A percentile compares a stretch with the other conserved stretches of the same genome.
phyloP scores from a whole-genome alignment of 2,888 invertebrate genomes.

The Pammene aurita region DNA sequence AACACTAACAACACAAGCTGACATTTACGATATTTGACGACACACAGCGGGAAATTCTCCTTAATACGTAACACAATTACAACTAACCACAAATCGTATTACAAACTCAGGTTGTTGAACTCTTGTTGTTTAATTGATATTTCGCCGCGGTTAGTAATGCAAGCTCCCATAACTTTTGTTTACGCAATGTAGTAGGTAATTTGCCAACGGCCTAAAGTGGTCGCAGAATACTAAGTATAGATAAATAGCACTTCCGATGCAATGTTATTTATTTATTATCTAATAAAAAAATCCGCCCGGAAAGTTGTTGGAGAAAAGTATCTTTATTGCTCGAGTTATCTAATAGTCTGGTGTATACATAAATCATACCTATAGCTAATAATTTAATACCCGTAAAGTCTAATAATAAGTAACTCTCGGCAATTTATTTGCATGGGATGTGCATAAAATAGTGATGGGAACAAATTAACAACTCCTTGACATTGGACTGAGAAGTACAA shows the following conservation, averaged over 20 bases:
- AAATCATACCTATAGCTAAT: background rate
- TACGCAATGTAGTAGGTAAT: slow-evolving; percentile 29
- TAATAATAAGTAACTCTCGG: no score
- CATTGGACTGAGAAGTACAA: background rate
- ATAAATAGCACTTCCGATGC: slow-evolving; percentile 26
- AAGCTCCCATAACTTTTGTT: slow-evolving; percentile 21
- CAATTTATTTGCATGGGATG: background rate
- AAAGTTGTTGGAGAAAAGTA: slow-evolving; percentile 15
- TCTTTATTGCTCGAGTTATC: slow-evolving; percentile 15
- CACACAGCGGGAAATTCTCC: slow-evolving; percentile 25
- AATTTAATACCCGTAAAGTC: background rate
- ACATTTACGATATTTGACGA: slow-evolving; percentile 34
- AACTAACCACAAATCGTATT: slow-evolving; percentile 32
- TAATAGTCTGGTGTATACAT: slow-evolving; percentile 12
- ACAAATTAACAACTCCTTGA: background rate
- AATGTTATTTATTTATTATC: slow-evolving; percentile 32
- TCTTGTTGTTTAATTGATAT: slow-evolving; percentile 34
- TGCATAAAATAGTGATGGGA: background rate
- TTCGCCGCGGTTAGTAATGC: slow-evolving; percentile 31
- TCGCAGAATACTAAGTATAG: background rate
- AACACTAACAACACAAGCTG: slow-evolving; percentile 17
- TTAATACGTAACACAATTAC: slow-evolving; percentile 20
- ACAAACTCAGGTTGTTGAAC: slow-evolving; percentile 35
- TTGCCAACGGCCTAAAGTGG: slow-evolving; percentile 15
- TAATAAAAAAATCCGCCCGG: slow-evolving; percentile 24